Conservation (phyloP, 2,113 vertebrate species). For the Cyrtonyx montezumae region DNA sequence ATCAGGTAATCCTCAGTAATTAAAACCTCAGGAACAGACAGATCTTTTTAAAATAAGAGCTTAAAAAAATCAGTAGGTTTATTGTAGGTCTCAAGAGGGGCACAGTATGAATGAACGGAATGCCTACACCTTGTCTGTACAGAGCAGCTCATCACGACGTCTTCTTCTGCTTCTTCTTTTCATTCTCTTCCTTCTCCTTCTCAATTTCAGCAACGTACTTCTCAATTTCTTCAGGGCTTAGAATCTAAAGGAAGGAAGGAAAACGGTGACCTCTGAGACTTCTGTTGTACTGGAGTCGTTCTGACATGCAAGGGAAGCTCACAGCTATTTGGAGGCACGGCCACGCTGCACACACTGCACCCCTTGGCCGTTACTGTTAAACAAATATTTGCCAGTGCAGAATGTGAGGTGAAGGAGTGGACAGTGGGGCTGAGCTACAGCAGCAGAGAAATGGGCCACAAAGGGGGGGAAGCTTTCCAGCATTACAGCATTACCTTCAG, state of each 20-base stretch:
- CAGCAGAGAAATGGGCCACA: not conserved
- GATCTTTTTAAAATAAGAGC: constrained; percentile 37
- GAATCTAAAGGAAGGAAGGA: constrained; percentile 72
- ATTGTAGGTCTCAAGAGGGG: constrained; percentile 66
- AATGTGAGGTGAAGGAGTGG: not conserved
- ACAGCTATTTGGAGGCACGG: not conserved
- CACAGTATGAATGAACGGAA: constrained; percentile 49
- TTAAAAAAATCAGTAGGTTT: constrained; percentile 74
- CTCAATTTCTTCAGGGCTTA: constrained; percentile 87
- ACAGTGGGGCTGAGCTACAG: not conserved
- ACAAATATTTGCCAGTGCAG: not conserved
- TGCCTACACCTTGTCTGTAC: constrained; percentile 5
- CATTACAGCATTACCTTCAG: constrained; percentile 79
- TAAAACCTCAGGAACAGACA: not conserved
- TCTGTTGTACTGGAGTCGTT: not conserved
- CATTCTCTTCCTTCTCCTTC: constrained; percentile 89
- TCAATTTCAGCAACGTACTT: constrained; percentile 87
- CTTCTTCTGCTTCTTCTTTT: constrained; percentile 88
- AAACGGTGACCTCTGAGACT: not conserved
- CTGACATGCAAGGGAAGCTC: accelerated
- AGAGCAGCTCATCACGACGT: constrained; percentile 75
- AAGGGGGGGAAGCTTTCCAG: not conserved
- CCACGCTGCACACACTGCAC: not conserved
- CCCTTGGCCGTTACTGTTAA: not conserved
- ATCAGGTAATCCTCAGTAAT: not conserved